phyloP scores from a whole-genome alignment of 1,140 invertebrate species.

The Harlomillsia oculata region DNA sequence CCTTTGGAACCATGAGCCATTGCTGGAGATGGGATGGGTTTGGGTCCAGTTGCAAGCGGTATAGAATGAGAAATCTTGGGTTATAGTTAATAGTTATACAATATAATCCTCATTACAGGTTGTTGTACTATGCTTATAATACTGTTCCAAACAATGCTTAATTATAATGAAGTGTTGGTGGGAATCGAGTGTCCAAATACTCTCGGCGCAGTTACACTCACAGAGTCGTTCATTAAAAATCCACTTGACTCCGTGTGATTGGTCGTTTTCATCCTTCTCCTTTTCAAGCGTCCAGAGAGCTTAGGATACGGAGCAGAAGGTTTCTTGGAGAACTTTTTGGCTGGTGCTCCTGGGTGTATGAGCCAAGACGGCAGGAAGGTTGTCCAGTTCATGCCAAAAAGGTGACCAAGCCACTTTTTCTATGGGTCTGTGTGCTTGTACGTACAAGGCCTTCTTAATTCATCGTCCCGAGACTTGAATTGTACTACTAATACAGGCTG shows the following conservation, averaged over 20 bases:
- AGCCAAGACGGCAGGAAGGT: too few relatives aligned
- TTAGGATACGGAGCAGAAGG: too few relatives aligned
- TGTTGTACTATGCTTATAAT: too few relatives aligned
- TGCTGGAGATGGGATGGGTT: too few relatives aligned
- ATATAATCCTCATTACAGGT: too few relatives aligned
- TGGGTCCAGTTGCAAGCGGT: too few relatives aligned
- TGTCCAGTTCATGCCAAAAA: slow-evolving; percentile 2
- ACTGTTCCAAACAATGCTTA: too few relatives aligned
- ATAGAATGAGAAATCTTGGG: too few relatives aligned
- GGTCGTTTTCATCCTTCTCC: background rate
- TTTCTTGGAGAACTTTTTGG: background rate
- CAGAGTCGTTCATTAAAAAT: slow-evolving; percentile 18
- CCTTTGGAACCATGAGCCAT: too few relatives aligned
- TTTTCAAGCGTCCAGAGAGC: background rate
- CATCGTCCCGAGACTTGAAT: too few relatives aligned
- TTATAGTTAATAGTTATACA: too few relatives aligned
- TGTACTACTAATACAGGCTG: too few relatives aligned
- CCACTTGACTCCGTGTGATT: slow-evolving; percentile 3
- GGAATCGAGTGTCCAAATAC: slow-evolving; percentile 14
- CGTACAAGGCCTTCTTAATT: slow-evolving; percentile 8
- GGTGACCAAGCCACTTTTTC: slow-evolving; percentile 7
- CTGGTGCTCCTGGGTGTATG: background rate
- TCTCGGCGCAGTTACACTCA: slow-evolving; percentile 9
- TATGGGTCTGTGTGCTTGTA: slow-evolving; percentile 11
- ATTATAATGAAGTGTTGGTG: slow-evolving; percentile 15